Evolutionary conservation across 2,888 invertebrate genomes (phyloP).

Genomic region (Euplagia quadripunctaria): DNA sequence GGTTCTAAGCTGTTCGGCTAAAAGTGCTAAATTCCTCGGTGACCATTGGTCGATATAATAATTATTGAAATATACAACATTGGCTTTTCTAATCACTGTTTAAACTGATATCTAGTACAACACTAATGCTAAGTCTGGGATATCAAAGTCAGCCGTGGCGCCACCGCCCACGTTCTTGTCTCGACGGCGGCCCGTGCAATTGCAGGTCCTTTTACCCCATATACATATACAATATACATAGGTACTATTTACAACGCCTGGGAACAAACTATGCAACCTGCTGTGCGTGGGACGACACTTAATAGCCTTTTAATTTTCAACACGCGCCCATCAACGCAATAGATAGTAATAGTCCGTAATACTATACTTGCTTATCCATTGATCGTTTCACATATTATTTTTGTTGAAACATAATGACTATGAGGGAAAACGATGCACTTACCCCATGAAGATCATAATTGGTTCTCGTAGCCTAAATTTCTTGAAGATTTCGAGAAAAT

Average conservation of each 20-base stretch:
- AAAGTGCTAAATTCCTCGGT: slow-evolving; percentile 34
- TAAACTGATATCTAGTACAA: slow-evolving; percentile 65
- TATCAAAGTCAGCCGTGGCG: slow-evolving; percentile 62
- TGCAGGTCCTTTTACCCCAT: slow-evolving; percentile 63
- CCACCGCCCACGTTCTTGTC: slow-evolving; percentile 67
- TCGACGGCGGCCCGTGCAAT: slow-evolving; percentile 56
- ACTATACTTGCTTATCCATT: slow-evolving; percentile 54
- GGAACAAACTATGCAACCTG: slow-evolving; percentile 70
- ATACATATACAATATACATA: slow-evolving; percentile 50
- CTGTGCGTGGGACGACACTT: slow-evolving; percentile 74
- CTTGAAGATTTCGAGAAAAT: not conserved
- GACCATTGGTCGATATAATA: slow-evolving; percentile 58
- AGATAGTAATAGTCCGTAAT: slow-evolving; percentile 69
- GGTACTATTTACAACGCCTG: slow-evolving; percentile 62
- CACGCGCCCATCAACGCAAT: slow-evolving; percentile 74
- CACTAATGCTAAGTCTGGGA: slow-evolving; percentile 62
- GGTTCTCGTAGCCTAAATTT: not conserved
- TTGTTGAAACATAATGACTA: slow-evolving; percentile 15
- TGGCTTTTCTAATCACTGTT: slow-evolving; percentile 71
- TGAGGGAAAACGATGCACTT: not conserved
- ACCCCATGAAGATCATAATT: not conserved
- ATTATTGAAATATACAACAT: slow-evolving; percentile 73
- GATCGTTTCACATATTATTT: slow-evolving; percentile 32
- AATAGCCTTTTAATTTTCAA: slow-evolving; percentile 84
- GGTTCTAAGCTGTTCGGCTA: slow-evolving; percentile 19